phyloP scores from a whole-genome alignment of 2,888 invertebrate genomes.

The Alcis repandata region DNA sequence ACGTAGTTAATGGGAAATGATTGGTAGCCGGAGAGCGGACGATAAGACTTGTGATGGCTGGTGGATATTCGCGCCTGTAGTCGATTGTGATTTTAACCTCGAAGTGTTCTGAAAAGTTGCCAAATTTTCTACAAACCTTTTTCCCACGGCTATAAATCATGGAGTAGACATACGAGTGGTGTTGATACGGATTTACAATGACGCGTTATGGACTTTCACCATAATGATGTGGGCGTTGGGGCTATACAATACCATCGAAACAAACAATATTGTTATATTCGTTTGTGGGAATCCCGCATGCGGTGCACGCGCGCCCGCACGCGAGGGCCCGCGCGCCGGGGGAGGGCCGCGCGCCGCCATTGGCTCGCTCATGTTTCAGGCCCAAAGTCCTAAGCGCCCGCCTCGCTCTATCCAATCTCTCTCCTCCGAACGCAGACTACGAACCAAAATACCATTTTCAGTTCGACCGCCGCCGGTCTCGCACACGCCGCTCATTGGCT shows the following conservation, averaged over 20 bases:
- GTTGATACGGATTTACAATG: slow-evolving; percentile 83
- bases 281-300: slow-evolving; percentile 85
- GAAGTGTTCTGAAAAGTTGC: slow-evolving; percentile 2
- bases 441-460: slow-evolving; percentile 64
- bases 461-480: slow-evolving; percentile 51
- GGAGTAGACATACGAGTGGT: slow-evolving; percentile 75
- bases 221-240: slow-evolving; percentile 85
- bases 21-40: not conserved
- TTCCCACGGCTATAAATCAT: slow-evolving; percentile 86
- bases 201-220: slow-evolving; percentile 78
- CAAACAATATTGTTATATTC: slow-evolving; percentile 75
- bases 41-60: not conserved
- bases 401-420: slow-evolving; percentile 60
- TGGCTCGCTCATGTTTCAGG: slow-evolving; percentile 49
- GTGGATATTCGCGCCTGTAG: not conserved
- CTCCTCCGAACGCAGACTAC: slow-evolving; percentile 63
- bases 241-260: slow-evolving; percentile 73
- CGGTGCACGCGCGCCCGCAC: slow-evolving; percentile 56
- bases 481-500: slow-evolving; percentile 74
- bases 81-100: slow-evolving; percentile 10
- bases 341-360: slow-evolving; percentile 35
- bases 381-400: slow-evolving; percentile 70
- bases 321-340: slow-evolving; percentile 47
- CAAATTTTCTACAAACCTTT: slow-evolving; percentile 26
- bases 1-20: no score